phyloP scores from a whole-genome alignment of 2,888 invertebrate species.

The Diogma glabrata region DNA sequence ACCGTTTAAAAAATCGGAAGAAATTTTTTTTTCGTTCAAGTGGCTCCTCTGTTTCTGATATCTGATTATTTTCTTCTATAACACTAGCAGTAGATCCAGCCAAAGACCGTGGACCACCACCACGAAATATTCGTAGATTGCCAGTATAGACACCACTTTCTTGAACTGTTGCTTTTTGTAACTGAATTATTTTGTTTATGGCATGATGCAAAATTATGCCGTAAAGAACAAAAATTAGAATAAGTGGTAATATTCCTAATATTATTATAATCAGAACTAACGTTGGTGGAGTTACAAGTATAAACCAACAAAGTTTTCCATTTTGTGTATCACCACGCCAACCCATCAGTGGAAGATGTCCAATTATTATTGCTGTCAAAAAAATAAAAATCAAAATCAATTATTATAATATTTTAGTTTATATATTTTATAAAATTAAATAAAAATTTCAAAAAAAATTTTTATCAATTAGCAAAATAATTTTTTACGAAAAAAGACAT shows the following conservation, averaged over 20 bases:
- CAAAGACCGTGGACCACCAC: conserved; percentile 19
- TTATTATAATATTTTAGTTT: conserved; percentile 16
- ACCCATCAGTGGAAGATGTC: conserved; percentile 48
- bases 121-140: conserved; percentile 25
- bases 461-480: too few species aligned
- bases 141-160: conserved; percentile 30
- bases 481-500: too few species aligned
- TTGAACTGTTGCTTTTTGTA: conserved; percentile 34
- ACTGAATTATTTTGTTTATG: conserved; percentile 41
- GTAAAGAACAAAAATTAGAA: conserved; percentile 40
- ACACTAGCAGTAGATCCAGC: background rate
- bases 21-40: background rate
- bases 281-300: conserved; percentile 42
- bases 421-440: too few species aligned
- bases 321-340: conserved; percentile 42
- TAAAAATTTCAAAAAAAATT: background rate
- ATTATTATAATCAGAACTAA: conserved; percentile 44
- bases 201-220: conserved; percentile 46
- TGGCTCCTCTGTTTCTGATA: conserved; percentile 3
- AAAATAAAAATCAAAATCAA: conserved; percentile 16
- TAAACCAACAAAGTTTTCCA: conserved; percentile 46
- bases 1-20: conserved; percentile 5
- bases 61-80: conserved; percentile 2
- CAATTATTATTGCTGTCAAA: conserved; percentile 41
- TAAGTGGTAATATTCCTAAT: conserved; percentile 42